A percentile compares a stretch with the other conserved stretches of the same genome.
phyloP scores from a whole-genome alignment of 1,140 invertebrate species.

The Sarcophaga peregrina region DNA sequence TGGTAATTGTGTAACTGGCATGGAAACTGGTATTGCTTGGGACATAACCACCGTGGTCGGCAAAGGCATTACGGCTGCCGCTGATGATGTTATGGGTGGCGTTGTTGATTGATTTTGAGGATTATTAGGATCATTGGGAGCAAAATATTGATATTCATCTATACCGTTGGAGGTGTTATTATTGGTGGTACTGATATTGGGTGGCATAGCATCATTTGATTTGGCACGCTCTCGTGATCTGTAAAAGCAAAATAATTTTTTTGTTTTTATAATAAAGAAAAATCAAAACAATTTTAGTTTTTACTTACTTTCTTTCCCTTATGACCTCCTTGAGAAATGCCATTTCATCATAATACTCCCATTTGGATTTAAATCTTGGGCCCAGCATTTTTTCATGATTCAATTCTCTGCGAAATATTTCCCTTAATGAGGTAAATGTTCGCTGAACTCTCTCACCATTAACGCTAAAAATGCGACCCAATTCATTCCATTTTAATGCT shows the following conservation, averaged over 20 bases:
- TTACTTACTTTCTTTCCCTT: conserved; percentile 60
- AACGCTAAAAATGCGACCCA: conserved; percentile 61
- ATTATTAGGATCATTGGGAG: conserved; percentile 63
- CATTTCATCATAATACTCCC: conserved; percentile 65
- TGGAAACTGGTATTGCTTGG: conserved; percentile 49
- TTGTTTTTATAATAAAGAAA: not conserved
- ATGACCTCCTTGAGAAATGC: conserved; percentile 63
- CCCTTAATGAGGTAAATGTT: conserved; percentile 62
- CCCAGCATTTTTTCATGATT: conserved; percentile 64
- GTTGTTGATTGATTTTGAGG: conserved; percentile 55
- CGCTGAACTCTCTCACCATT: conserved; percentile 62
- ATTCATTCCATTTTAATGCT: conserved; percentile 63
- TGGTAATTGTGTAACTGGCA: conserved; percentile 26
- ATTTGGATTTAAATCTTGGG: conserved; percentile 60
- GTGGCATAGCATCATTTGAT: conserved; percentile 30
- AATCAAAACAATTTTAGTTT: conserved; percentile 9
- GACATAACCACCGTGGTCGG: conserved; percentile 48
- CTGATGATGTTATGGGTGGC: not conserved
- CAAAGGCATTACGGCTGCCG: conserved; percentile 30
- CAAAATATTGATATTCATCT: conserved; percentile 64
- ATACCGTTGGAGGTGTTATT: conserved; percentile 51
- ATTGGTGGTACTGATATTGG: conserved; percentile 46
- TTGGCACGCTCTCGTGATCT: conserved; percentile 62
- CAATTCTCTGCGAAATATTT: conserved; percentile 62
- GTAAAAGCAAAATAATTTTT: not conserved